Base-by-base conservation (phyloP, 2,888 invertebrate species). In the Ypsolopha sequella region DNA sequence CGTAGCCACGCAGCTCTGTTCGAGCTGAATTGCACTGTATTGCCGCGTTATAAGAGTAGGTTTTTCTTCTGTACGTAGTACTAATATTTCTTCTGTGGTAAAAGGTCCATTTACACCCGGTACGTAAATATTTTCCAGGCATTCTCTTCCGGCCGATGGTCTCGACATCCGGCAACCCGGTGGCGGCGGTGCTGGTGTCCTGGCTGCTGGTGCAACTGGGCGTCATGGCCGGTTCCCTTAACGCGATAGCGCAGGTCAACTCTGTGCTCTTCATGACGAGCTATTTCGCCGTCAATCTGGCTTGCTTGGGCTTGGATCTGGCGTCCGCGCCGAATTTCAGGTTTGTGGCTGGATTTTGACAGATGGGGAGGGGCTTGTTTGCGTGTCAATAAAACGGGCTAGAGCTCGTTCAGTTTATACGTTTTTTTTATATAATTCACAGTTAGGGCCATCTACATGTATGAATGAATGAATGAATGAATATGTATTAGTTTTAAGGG, bases 261-360 rank as follows among this genome's bases (percentile, higher is more conserved):
- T 98, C 99, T 0, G 98, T 99, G 43, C 90, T 99, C 51, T 99
- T 99, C 80, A 91, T 99, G 68, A 89, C 99, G 8, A 97, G 98
- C 51, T 99, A 99, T 77, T 92, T 98, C 68, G 96, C 98, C 0
- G 96, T 97, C 36, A 99, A 99, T 80, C 84, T 99, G 53, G 97
- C 99, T 0, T 99, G 99, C 67, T 88, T 99, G 52, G 97, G 97
- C 0, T 87, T 99, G 52, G 98, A 99, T 71, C 80, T 99, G 34
- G 98, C 99, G 0, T 97, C 98, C 33, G 99, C 99, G 2, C 99
- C 99, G 2, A 99, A 99, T 74, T 99, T 99, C 72, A 91, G 95
- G 94, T 94, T 66, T 57, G 57, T 54, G 39, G 43, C 35, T 49
- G 13, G 34, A 4, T n/a, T 3, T 2, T 9, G n/a, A 6, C 39